These are phyloP conservation scores for Plutomurus gul DNA, from an alignment of 1,140 invertebrate species.

Conservation along the genomic window DNA sequence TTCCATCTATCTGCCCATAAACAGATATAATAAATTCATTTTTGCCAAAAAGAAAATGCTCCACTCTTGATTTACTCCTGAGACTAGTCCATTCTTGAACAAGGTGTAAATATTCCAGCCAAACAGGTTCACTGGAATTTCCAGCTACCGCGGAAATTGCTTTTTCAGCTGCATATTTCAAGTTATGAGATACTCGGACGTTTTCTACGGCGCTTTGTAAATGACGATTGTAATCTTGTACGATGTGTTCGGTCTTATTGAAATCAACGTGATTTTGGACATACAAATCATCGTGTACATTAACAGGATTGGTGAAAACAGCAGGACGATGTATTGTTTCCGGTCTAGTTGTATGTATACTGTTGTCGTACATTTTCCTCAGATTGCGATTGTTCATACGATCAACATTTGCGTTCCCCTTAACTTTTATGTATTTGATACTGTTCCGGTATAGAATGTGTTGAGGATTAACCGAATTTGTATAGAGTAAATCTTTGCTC, in stretches of 20 bases:
- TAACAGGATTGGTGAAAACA: neutral
- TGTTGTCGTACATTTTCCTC: neutral
- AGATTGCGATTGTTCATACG: neutral
- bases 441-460: neutral
- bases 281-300: neutral
- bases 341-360: neutral
- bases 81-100: neutral
- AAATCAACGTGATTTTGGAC: neutral
- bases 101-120: neutral
- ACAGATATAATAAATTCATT: neutral
- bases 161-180: neutral
- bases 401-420: neutral
- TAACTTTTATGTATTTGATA: neutral
- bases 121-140: neutral
- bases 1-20: neutral
- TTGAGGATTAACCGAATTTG: neutral
- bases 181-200: neutral
- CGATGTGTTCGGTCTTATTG: neutral
- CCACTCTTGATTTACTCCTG: neutral
- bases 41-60: neutral
- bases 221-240: neutral
- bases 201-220: neutral
- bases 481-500: neutral
- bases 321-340: neutral
- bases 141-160: neutral